Base-by-base conservation (phyloP, 2,113 vertebrate species). In the Tapirus terrestris region DNA sequence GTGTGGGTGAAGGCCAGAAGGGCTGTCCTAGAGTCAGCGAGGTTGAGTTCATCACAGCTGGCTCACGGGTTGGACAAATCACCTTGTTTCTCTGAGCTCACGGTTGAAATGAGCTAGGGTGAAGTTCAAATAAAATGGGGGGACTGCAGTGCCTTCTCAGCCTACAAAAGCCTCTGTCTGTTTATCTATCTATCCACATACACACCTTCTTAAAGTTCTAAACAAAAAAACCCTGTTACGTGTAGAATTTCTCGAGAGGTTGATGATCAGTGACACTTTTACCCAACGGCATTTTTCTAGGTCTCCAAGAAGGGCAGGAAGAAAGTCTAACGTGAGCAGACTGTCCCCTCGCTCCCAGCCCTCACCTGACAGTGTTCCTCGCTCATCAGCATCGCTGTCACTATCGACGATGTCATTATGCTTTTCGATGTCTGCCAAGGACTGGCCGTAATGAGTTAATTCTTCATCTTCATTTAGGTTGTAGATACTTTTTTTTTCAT, bases 381-480 rank as follows among this genome's bases (percentile, higher is more conserved):
- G 98, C 82, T 99, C 99, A 43, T 99, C 99, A 0, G 99, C 82
- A 33, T 99, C 99, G 43, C 99, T 99, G 88, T 99, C 99, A 12
- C 99, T 99, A 17, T 99, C 99, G 8, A 99, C 89, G 23, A 97
- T 33, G 80, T 99, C 99, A 14, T 99, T 99, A 21, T 99, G 98
- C 91, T 99, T 99, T 97, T 99, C 99, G 10, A 99, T 99, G 98
- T 99, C 99, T n/a, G 99, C 99, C 98, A 99, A 83, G 9, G 99
- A 99, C 72, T 99, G 99, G 75, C 99, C 99, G 29, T 99, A 99
- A 97, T 99, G 99, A 77, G 99, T 99, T 90, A 99, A 98, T 84
- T 99, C 99, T 87, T 99, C 99, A 16, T 99, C 99, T 97, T 99
- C 99, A 29, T 99, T 99, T 89, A 99, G 99, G 97, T 99, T 99